These are phyloP conservation scores for Muscicapa comitata DNA, from an alignment of 2,797 vertebrate species.

Conservation along the genomic window DNA sequence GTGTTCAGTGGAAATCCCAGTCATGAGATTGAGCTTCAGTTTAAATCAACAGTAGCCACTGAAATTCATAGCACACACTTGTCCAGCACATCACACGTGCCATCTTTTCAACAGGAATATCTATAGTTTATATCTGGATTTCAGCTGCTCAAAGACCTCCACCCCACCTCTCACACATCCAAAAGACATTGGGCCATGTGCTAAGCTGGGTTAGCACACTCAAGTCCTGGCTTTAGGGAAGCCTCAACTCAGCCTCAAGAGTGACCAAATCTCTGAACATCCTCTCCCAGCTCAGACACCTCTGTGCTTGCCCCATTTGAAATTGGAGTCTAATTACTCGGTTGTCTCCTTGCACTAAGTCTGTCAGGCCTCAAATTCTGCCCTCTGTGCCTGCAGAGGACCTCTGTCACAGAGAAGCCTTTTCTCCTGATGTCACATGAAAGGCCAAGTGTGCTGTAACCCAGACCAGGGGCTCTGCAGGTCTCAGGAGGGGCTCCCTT, in stretches of 20 bases:
- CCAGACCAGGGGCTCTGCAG: background rate
- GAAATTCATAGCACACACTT: background rate
- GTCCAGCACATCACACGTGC: background rate
- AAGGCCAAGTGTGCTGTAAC: fast-evolving
- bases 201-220: background rate
- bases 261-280: background rate
- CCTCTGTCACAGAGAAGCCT: background rate
- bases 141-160: background rate
- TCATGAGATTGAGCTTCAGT: background rate
- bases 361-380: background rate
- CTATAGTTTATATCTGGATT: background rate
- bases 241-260: background rate
- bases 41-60: background rate
- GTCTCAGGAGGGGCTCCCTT: background rate
- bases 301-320: background rate
- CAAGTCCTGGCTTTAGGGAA: background rate
- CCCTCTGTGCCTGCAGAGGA: background rate
- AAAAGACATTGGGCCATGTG: background rate
- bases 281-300: background rate
- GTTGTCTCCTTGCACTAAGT: background rate
- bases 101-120: background rate
- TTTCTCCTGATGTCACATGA: background rate
- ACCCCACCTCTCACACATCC: background rate
- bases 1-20: background rate
- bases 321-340: background rate